Base-by-base conservation (phyloP, 2,888 invertebrate species). In the Troides aeacus region DNA sequence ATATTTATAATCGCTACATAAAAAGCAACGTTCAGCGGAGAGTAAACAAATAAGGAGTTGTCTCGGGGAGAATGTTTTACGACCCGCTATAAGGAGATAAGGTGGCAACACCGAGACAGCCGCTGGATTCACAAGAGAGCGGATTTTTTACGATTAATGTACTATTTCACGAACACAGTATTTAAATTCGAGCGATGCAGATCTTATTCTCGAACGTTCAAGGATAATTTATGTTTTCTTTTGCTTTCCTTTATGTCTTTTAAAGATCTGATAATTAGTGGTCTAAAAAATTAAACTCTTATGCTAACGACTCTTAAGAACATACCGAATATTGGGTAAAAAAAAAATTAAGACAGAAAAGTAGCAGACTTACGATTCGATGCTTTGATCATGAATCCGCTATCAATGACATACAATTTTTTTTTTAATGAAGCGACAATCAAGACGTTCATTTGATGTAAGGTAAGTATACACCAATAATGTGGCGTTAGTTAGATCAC, bases 1-100 rank as follows among this genome's bases (percentile, higher is more conserved):
- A 56, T 64, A 57, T 66, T 60, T 66, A 50, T 58, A 53, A 66
- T 15, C 46, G 50, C 66, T 46, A 66, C 50, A 61, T 61, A 61
- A 57, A 59, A 68, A 59, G 56, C 53, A 1, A 24, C 53, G 63
- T 64, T 68, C 53, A 64, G 8, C 10, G n/a, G 23, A 53, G 36
- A 64, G 64, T 39, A 60, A 68, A 64, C 68, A 68, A 68, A 68
- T 64, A 68, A 68, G 60, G 60, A 60, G 64, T 64, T 68, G 68
- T 60, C 68, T 68, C 62, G 17, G 59, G 36, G 58, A 68, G 63
- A 64, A 64, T 68, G 68, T 68, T 68, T 68, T 64, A 68, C 68
- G 63, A 17, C 60, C 50, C 17, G 63, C 36, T 60, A 21, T 56
- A 53, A 64, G 60, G 17, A 66, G 68, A 68, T 68, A 68, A 60